Percentiles rank a stretch among this genome's conserved stretches.
Evolutionary conservation across 2,888 invertebrate species (phyloP).

Genomic region (Neocrepidodera transversa): DNA sequence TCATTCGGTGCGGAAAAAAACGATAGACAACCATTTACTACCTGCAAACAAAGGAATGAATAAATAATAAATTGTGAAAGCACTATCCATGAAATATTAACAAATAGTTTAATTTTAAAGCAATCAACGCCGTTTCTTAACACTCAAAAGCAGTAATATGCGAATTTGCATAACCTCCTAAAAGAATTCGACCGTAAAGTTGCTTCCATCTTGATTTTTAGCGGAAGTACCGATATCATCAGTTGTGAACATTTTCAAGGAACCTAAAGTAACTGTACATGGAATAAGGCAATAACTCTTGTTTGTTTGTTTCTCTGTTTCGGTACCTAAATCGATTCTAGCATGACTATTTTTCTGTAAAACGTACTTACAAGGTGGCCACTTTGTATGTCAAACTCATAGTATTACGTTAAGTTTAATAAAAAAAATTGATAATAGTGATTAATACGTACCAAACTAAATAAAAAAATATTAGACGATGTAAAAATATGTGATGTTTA

Average conservation of each 20-base stretch:
- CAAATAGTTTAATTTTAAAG: slow-evolving; percentile 44
- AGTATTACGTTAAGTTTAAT: too few relatives aligned
- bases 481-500: too few relatives aligned
- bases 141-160: slow-evolving; percentile 40
- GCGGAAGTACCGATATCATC: slow-evolving; percentile 47
- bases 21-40: slow-evolving; percentile 30
- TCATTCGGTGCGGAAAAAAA: slow-evolving; percentile 30
- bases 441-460: too few relatives aligned
- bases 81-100: slow-evolving; percentile 47
- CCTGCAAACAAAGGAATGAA: slow-evolving; percentile 30
- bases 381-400: too few relatives aligned
- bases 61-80: slow-evolving; percentile 31
- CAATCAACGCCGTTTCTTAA: slow-evolving; percentile 45
- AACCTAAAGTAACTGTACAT: slow-evolving; percentile 40
- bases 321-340: slow-evolving; percentile 20
- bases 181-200: slow-evolving; percentile 50
- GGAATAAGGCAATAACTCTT: slow-evolving; percentile 38
- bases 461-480: too few relatives aligned
- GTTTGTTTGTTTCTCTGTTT: slow-evolving; percentile 21
- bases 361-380: neutral
- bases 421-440: too few relatives aligned
- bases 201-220: slow-evolving; percentile 47
- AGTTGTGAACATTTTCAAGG: slow-evolving; percentile 39
- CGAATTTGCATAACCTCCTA: slow-evolving; percentile 52
- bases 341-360: neutral